These are phyloP conservation scores for Eleutherodactylus coqui DNA, from an alignment of 2,797 vertebrate species.

Conservation along the genomic window DNA sequence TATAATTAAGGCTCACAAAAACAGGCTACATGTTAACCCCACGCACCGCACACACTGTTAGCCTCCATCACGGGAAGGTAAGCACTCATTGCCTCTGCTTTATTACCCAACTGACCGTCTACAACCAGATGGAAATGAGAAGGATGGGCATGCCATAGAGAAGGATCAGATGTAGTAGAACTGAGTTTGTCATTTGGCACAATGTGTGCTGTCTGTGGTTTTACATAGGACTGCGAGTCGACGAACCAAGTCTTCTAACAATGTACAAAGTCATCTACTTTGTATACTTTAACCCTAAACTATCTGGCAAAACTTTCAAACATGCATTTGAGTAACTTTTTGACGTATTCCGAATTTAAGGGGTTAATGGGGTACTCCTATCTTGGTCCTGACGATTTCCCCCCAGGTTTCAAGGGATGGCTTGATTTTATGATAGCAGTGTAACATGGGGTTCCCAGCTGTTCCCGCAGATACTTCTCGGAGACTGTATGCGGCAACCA, in stretches of 20 bases:
- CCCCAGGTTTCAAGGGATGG: no score
- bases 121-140: not conserved
- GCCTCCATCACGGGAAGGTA: constrained; percentile 28
- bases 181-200: not conserved
- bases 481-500: no score
- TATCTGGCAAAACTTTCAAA: not conserved
- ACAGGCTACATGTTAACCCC: constrained; percentile 37
- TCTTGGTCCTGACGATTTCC: no score
- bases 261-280: not conserved
- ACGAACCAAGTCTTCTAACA: not conserved
- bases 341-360: no score
- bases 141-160: not conserved
- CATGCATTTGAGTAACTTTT: not conserved
- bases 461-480: no score
- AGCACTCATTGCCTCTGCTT: constrained; percentile 6
- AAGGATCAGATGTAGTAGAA: not conserved
- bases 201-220: not conserved
- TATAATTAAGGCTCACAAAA: constrained; percentile 53
- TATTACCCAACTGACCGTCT: not conserved
- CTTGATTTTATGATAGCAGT: no score
- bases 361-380: no score
- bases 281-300: not conserved
- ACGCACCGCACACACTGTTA: not conserved
- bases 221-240: not conserved
- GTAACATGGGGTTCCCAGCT: no score